Percentiles rank a stretch among this genome's conserved stretches.
Evolutionary conservation across 2,888 invertebrate species (phyloP).

Genomic region (Taphrorychus bicolor): DNA sequence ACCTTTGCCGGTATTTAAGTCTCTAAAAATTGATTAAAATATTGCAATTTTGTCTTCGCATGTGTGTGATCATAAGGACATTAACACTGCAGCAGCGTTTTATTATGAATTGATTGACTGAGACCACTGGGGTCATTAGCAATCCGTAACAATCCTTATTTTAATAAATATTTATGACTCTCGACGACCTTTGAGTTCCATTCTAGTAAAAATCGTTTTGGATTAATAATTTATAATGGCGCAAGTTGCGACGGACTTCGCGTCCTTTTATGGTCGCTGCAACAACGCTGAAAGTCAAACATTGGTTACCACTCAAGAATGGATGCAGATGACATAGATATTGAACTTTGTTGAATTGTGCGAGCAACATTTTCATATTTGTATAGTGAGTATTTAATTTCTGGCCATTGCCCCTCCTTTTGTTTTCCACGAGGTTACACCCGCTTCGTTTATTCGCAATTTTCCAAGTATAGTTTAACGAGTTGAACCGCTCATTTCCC

Average conservation of each 20-base stretch:
- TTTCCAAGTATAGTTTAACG: neutral
- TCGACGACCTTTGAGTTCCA: neutral
- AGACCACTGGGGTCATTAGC: neutral
- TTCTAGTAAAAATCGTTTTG: constrained; percentile 7
- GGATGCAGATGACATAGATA: neutral
- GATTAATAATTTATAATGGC: constrained; percentile 3
- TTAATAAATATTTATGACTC: neutral
- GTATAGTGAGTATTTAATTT: too few relatives aligned
- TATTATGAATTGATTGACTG: neutral
- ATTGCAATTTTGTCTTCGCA: neutral
- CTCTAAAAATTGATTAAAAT: neutral
- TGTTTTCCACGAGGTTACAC: neutral
- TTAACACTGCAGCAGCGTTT: neutral
- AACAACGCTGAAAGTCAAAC: constrained; percentile 4
- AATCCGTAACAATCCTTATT: neutral
- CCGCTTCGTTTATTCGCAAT: too few relatives aligned
- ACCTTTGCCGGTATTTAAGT: neutral
- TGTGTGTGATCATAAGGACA: neutral
- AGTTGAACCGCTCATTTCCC: neutral
- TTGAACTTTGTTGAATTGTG: neutral
- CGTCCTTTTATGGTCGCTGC: constrained; percentile 6
- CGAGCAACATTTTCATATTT: too few relatives aligned
- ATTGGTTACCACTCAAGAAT: constrained; percentile 2
- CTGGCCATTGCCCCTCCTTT: neutral
- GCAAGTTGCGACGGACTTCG: neutral